Conservation (phyloP, 2,113 vertebrate genomes). For the Sterna hirundo region DNA sequence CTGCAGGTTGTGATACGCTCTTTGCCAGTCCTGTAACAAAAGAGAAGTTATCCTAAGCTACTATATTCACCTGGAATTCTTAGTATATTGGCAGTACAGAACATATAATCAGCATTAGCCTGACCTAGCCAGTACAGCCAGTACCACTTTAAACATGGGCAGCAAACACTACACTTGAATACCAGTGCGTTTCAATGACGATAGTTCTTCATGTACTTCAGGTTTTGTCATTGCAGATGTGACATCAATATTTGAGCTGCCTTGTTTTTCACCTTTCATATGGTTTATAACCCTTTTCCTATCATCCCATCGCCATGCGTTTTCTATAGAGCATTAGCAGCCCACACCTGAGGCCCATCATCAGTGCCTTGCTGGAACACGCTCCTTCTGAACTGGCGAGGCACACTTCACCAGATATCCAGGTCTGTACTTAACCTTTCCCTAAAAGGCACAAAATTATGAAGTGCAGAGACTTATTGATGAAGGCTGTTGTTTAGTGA, state of each 20-base stretch:
- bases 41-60: background rate
- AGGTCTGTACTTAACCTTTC: background rate
- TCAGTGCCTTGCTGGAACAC: background rate
- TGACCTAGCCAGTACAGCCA: background rate
- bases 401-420: background rate
- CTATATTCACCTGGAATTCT: background rate
- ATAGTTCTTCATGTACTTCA: background rate
- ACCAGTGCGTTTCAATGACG: background rate
- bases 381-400: background rate
- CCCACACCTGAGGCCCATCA: background rate
- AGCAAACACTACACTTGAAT: background rate
- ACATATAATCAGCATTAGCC: background rate
- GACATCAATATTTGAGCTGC: background rate
- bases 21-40: background rate
- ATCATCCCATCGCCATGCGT: background rate
- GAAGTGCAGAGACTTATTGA: background rate
- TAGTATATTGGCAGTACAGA: background rate
- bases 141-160: background rate
- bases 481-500: background rate
- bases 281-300: background rate
- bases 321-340: background rate
- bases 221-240: background rate
- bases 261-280: background rate
- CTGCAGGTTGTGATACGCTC: background rate
- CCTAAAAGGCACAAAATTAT: background rate